Conservation (phyloP, 2,888 invertebrate genomes). For the Polyommatus icarus region DNA sequence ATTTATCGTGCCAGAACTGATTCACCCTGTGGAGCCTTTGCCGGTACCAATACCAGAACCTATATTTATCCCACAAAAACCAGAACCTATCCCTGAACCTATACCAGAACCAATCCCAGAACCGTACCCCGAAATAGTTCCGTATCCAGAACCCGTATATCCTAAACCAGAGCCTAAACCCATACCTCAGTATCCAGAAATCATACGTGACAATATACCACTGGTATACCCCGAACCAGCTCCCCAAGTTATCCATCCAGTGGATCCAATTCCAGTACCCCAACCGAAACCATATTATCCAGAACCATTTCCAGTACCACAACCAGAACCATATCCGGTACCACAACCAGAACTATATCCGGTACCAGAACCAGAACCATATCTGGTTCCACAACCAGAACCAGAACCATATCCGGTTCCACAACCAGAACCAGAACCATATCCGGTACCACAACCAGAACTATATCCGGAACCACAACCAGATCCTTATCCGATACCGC, state of each 20-base stretch:
- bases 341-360: background rate
- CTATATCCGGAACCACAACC: background rate
- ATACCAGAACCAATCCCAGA: conserved; percentile 31
- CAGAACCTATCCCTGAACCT: conserved; percentile 10
- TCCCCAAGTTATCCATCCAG: background rate
- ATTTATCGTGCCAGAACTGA: conserved; percentile 20
- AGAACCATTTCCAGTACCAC: background rate
- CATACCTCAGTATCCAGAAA: background rate
- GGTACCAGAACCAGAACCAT: background rate
- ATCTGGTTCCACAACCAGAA: background rate
- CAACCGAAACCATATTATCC: background rate
- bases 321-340: background rate
- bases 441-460: background rate
- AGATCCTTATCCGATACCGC: background rate
- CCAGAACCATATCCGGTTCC: background rate
- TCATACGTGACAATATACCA: background rate
- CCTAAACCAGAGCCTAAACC: conserved; percentile 2
- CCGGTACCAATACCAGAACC: conserved; percentile 34
- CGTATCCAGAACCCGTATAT: background rate
- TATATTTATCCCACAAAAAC: conserved; percentile 38
- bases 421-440: background rate
- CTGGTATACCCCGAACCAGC: background rate
- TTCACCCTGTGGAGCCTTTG: conserved; percentile 30
- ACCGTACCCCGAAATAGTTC: conserved; percentile 38
- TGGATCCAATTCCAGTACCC: background rate